Percentiles rank a stretch among this genome's conserved stretches.
Evolutionary conservation across 2,797 vertebrate genomes (phyloP).

Genomic region (Anas capensis): DNA sequence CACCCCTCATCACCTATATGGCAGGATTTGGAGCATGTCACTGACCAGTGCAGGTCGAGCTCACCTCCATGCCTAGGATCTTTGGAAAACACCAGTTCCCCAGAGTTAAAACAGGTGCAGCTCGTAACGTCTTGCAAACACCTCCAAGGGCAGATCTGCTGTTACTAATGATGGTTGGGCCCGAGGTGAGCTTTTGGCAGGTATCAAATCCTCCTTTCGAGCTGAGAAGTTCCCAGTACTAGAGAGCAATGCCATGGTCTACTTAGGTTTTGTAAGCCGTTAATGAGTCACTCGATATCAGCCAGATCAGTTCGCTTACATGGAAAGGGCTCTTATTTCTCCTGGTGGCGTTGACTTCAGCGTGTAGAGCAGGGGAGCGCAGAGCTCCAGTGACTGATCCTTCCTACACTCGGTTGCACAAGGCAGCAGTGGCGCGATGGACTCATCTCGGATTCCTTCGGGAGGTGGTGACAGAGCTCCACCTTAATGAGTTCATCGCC

Average conservation of each 20-base stretch:
- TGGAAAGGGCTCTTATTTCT: conserved; percentile 62
- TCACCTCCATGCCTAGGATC: not conserved
- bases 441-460: conserved; percentile 69
- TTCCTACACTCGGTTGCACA: conserved; percentile 63
- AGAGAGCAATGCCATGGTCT: conserved; percentile 53
- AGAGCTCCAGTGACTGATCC: conserved; percentile 58
- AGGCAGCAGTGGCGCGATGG: not conserved
- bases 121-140: not conserved
- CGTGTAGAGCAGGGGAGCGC: not conserved
- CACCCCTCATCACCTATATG: not conserved
- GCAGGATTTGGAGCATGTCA: not conserved
- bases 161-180: not conserved
- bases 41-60: not conserved
- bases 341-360: not conserved
- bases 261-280: conserved; percentile 66
- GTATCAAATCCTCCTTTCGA: conserved; percentile 59
- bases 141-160: not conserved
- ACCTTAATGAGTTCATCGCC: conserved; percentile 69
- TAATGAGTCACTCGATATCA: conserved; percentile 69
- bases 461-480: conserved; percentile 74
- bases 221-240: conserved; percentile 61
- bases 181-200: conserved; percentile 10
- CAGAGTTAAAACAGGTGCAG: not conserved
- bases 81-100: not conserved
- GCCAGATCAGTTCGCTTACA: conserved; percentile 52